phyloP scores from a whole-genome alignment of 2,113 vertebrate genomes.

The Larimichthys crocea region DNA sequence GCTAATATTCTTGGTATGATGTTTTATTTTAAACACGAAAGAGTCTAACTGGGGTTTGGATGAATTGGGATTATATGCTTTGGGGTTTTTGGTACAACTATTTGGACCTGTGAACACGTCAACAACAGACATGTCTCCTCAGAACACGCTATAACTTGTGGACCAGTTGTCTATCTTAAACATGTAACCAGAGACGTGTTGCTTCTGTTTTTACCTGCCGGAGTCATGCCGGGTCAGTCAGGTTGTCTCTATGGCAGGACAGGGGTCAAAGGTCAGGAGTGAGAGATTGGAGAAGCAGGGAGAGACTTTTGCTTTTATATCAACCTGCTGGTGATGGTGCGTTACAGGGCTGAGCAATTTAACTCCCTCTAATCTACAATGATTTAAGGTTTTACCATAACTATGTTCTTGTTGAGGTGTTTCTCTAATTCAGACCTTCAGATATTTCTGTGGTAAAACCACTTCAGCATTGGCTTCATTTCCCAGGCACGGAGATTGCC shows the following conservation, averaged over 20 bases:
- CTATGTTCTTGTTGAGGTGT: background rate
- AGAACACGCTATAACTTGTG: background rate
- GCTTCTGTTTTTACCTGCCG: slow-evolving; percentile 72
- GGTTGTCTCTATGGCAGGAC: slow-evolving; percentile 49
- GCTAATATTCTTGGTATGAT: background rate
- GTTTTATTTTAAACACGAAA: background rate
- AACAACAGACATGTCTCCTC: background rate
- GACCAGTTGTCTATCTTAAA: slow-evolving; percentile 8
- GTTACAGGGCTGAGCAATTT: background rate
- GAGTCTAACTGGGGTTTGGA: background rate
- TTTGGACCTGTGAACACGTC: background rate
- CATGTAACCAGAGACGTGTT: slow-evolving; percentile 57
- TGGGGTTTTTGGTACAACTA: background rate
- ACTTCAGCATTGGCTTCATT: too few species aligned
- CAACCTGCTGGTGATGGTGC: slow-evolving; percentile 11
- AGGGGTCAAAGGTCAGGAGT: slow-evolving; percentile 42
- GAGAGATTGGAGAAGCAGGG: background rate
- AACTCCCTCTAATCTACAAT: background rate
- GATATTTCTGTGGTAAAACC: background rate
- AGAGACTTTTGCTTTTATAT: slow-evolving; percentile 35
- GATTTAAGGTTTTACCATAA: background rate
- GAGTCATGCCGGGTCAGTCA: slow-evolving; percentile 33
- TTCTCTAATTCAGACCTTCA: background rate
- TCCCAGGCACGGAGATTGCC: too few species aligned
- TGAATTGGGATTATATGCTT: background rate